These are phyloP conservation scores for Mesorhabditis belari DNA, from an alignment of 2,888 invertebrate genomes.

Conservation along the genomic window DNA sequence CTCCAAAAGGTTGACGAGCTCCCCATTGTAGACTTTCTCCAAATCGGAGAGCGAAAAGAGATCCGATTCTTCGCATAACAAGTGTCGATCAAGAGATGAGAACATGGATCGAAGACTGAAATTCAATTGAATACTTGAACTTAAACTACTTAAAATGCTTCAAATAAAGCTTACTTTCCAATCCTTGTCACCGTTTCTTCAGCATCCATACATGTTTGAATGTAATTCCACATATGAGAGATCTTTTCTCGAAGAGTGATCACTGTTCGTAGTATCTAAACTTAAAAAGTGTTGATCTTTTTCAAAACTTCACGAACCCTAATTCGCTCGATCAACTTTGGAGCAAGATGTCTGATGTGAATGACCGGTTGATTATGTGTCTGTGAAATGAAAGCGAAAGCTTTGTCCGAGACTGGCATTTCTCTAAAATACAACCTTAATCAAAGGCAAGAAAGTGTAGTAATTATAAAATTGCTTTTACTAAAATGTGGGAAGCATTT, in stretches of 20 bases:
- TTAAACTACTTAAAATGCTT: neutral
- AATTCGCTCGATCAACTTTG: conserved; percentile 3
- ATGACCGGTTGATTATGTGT: conserved; percentile 68
- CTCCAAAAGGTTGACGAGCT: conserved; percentile 27
- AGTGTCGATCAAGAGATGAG: conserved; percentile 35
- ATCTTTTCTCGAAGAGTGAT: neutral
- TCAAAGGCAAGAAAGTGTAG: too few relatives aligned
- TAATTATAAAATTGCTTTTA: too few relatives aligned
- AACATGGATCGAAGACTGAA: conserved; percentile 43
- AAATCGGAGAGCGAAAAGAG: conserved; percentile 46
- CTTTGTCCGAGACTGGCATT: conserved; percentile 76
- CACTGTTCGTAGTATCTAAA: neutral
- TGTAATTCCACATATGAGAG: conserved; percentile 59
- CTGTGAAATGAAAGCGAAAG: conserved; percentile 69
- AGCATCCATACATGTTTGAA: conserved; percentile 67
- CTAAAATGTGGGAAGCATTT: too few relatives aligned
- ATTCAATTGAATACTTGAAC: neutral
- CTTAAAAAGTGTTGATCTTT: neutral
- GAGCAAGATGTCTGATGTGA: conserved; percentile 8
- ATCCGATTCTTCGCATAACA: conserved; percentile 33
- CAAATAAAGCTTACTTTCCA: conserved; percentile 19
- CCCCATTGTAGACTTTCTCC: conserved; percentile 36
- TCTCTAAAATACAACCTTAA: too few relatives aligned
- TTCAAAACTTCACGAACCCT: neutral
- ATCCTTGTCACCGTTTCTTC: conserved; percentile 27